Conservation (phyloP, 1,140 invertebrate species). For the Augochlora pura region DNA sequence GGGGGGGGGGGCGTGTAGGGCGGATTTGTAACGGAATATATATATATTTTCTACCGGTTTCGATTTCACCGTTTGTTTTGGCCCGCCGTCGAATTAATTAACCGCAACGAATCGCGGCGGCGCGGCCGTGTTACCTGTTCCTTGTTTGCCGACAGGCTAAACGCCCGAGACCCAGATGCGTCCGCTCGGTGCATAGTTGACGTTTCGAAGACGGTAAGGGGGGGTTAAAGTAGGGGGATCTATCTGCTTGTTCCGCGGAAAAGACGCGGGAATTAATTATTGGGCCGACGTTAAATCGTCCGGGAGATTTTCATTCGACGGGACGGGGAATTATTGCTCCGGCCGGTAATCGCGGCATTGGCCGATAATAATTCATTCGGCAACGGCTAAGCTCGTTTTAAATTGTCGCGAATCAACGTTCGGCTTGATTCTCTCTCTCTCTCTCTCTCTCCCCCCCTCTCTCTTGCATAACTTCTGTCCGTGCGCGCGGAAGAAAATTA, state of each 20-base stretch:
- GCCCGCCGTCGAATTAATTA: too few species aligned
- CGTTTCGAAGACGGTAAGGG: too few species aligned
- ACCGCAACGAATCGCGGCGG: too few species aligned
- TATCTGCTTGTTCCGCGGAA: too few species aligned
- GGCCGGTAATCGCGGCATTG: neutral
- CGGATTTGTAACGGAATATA: neutral
- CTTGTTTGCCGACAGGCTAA: too few species aligned
- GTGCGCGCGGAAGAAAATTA: neutral
- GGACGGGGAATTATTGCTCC: neutral
- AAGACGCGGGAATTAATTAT: conserved; percentile 18
- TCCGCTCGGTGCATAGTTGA: too few species aligned
- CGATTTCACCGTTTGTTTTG: neutral
- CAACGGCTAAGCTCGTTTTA: neutral
- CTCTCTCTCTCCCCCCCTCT: too few species aligned
- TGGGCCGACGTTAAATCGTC: neutral
- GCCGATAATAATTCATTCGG: conserved; percentile 1
- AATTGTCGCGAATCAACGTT: conserved; percentile 5
- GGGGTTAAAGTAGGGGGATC: too few species aligned
- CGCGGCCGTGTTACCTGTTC: too few species aligned
- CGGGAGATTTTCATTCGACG: conserved; percentile 1
- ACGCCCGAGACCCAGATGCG: too few species aligned
- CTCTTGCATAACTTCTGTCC: neutral
- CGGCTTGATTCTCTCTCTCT: neutral
- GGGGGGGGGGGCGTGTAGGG: too few species aligned
- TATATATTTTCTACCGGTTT: neutral